phyloP scores from a whole-genome alignment of 2,888 invertebrate genomes.

The Orthonychiurus folsomi region DNA sequence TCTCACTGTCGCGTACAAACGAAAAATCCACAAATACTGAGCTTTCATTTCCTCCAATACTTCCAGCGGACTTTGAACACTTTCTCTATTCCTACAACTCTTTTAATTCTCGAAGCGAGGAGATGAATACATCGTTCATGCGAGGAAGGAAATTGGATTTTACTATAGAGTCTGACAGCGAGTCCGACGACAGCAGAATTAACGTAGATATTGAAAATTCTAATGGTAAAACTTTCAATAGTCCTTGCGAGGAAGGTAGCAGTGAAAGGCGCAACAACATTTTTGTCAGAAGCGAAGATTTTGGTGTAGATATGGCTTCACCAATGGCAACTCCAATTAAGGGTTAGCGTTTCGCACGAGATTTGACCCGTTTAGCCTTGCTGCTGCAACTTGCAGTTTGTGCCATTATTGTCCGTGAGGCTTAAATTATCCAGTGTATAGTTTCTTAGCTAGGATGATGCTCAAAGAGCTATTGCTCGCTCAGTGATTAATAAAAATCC shows the following conservation, averaged over 20 bases:
- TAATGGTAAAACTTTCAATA: background rate
- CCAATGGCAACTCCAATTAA: background rate
- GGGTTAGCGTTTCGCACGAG: background rate
- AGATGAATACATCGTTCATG: background rate
- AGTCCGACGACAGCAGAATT: background rate
- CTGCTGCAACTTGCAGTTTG: too few relatives aligned
- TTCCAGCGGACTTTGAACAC: slow-evolving; percentile 6
- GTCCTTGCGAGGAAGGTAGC: background rate
- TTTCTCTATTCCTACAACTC: slow-evolving; percentile 3
- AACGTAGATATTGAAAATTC: background rate
- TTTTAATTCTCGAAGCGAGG: background rate
- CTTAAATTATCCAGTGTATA: too few relatives aligned
- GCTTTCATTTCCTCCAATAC: slow-evolving; percentile 4
- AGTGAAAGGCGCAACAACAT: background rate
- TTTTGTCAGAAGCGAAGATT: background rate
- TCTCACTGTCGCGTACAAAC: background rate
- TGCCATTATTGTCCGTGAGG: too few relatives aligned
- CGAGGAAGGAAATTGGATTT: slow-evolving; percentile 5
- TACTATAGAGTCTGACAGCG: background rate
- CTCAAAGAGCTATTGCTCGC: too few relatives aligned
- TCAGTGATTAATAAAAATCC: too few relatives aligned
- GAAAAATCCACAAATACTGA: slow-evolving; percentile 5
- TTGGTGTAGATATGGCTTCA: background rate
- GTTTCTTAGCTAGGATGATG: too few relatives aligned
- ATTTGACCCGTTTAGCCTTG: too few relatives aligned